Base-by-base conservation (phyloP, 2,113 vertebrate species). In the Chaenocephalus aceratus region DNA sequence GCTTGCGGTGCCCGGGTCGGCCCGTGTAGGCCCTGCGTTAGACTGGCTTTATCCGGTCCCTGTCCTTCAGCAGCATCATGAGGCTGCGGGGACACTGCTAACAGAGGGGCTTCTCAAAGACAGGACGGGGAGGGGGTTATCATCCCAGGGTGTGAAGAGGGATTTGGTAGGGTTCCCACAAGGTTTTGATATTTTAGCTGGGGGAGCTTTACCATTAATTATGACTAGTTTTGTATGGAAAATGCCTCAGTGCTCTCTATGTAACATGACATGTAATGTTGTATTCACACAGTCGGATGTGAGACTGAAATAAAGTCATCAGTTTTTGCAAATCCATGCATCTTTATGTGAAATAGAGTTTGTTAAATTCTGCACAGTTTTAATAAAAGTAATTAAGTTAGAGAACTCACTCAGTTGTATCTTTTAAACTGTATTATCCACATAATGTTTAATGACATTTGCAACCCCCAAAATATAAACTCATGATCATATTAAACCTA, bases 31-130 rank as follows among this genome's bases (percentile, higher is more conserved):
- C 89, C 87, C 13, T 0, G 51, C 52, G 45, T 76, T 56, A 65
- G 59, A 77, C 93, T 76, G 86, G 91, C 84, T 91, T 73, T 74
- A 92, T 89, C 92, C 92, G 86, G 92, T 82, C 83, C 51, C 45
- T 73, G 1, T 85, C 76, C 84, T 82, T 88, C 85, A 89, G 88
- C 87, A 85, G 79, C 88, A 90, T 83, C 89, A 83, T 79, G 79
- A 83, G 85, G 70, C 83, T 81, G 88, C 86, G 74, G 73, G 36
- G 36, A 41, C 36, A 6, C 36, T 6, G 36, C 36, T 41, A 41
- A 41, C 6, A 41, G 36, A 41, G 36, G 36, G 36, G 36, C 36
- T 41, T 9, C 16, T 10, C 13, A 54, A 13, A 49, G 7, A 66
- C 11, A 54, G 18, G 26, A 18, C 52, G 36, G 2, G 0, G 49